Percentiles rank a stretch among this genome's conserved stretches.
phyloP scores from a whole-genome alignment of 2,797 vertebrate species.

The Cynopterus sphinx region DNA sequence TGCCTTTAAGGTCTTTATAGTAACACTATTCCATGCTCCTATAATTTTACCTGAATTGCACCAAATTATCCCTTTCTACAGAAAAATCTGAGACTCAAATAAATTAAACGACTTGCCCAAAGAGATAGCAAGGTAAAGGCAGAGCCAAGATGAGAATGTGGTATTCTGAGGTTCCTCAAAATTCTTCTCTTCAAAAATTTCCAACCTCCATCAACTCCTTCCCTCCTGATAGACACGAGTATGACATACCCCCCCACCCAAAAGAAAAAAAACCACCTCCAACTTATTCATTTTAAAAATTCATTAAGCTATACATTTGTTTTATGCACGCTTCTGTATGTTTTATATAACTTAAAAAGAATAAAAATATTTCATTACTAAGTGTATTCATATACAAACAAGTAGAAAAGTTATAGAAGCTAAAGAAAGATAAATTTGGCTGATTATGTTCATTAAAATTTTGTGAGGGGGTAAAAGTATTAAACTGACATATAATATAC shows the following conservation, averaged over 20 bases:
- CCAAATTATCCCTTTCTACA: neutral
- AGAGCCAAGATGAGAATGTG: neutral
- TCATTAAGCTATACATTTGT: neutral
- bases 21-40: neutral
- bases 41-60: constrained; percentile 14
- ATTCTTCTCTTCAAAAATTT: neutral
- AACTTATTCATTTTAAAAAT: neutral
- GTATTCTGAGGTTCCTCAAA: neutral
- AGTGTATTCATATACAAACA: neutral
- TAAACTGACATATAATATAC: neutral
- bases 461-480: neutral
- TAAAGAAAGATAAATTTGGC: neutral
- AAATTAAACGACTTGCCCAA: constrained; percentile 25
- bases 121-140: neutral
- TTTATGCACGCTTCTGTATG: neutral
- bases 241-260: neutral
- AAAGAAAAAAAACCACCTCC: neutral
- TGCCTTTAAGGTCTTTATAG: neutral
- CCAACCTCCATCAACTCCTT: neutral
- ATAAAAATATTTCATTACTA: neutral
- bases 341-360: neutral
- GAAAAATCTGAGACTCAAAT: constrained; percentile 27
- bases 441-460: neutral
- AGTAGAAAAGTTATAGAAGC: neutral
- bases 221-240: neutral